phyloP scores from a whole-genome alignment of 1,140 invertebrate species.

The Halictus rubicundus region DNA sequence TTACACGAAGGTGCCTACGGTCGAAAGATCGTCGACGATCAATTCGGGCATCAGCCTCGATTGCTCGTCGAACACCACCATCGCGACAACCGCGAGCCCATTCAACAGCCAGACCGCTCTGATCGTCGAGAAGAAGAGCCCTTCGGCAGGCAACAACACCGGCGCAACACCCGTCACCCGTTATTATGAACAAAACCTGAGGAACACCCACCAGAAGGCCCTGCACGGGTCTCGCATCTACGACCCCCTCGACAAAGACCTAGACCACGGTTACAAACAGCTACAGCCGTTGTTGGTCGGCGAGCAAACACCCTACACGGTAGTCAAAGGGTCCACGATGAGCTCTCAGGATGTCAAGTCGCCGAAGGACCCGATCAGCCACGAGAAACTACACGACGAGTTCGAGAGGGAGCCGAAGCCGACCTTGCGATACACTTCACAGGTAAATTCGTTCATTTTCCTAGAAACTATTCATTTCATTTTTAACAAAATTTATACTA shows the following conservation, averaged over 20 bases:
- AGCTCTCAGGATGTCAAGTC: conserved; percentile 54
- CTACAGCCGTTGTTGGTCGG: conserved; percentile 68
- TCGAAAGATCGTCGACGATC: conserved; percentile 74
- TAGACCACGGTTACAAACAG: conserved; percentile 71
- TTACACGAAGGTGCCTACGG: conserved; percentile 72
- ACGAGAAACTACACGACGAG: conserved; percentile 24
- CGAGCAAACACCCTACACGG: conserved; percentile 44
- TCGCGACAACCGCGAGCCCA: conserved; percentile 81
- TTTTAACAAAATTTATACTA: no score
- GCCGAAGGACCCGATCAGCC: conserved; percentile 18
- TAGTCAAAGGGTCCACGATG: conserved; percentile 46
- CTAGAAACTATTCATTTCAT: no score
- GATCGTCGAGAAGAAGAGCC: conserved; percentile 61
- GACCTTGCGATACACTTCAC: conserved; percentile 31
- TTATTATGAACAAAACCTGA: conserved; percentile 77
- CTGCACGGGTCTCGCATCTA: conserved; percentile 70
- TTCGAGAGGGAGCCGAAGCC: conserved; percentile 53
- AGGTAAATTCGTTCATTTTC: conserved; percentile 54
- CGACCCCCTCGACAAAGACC: conserved; percentile 63
- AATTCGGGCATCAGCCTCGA: conserved; percentile 81
- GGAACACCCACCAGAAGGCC: conserved; percentile 67
- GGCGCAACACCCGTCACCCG: conserved; percentile 42
- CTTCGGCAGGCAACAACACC: conserved; percentile 11
- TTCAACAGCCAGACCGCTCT: conserved; percentile 78
- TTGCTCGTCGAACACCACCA: conserved; percentile 82